Evolutionary conservation across 1,140 invertebrate species (phyloP), one percentile per base, ranked within the genome.

Genomic region (Melitaea cinxia): DNA sequence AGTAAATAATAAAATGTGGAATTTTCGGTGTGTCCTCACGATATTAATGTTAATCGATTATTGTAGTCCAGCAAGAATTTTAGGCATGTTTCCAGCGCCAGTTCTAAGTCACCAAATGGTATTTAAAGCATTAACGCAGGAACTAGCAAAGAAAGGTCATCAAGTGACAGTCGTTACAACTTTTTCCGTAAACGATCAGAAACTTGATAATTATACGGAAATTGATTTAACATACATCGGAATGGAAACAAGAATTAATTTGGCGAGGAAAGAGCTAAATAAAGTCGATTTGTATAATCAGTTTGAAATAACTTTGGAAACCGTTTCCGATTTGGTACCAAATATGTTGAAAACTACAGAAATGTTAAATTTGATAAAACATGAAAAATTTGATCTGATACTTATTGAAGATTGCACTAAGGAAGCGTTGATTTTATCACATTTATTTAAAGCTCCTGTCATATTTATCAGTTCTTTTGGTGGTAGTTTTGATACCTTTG

Each of bases 81-180:
- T 94, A 17, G 90, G 82, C 0, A 71, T 93, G 0, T 77, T 92
- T n/a, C 79, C 92, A 2, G 82, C 80, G 9, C 80, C 92, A 3
- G 91, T 91, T 0, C 82, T 91, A 28, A 94, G 93, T 68, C 93
- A 94, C 69, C 92, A 93, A 77, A 74, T 92, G 5, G 88, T 92
- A 2, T 92, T 89, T 54, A 70, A 84, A 57, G 75, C 88, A 10
- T 19, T 92, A 6, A 82, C 82, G 26, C 76, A 82, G 65, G 87
- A 84, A 56, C 70, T 93, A 15, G 83, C 76, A 0, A 83, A 78
- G 28, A 69, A 83, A 49, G 92, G 92, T 4, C 92, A 93, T 70
- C 75, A 91, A 42, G 72, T 93, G 0, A 84, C 85, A 4, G 70
- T 86, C 1, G 63, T 89, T 4, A 86, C 88, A 6, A 53, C 82